Evolutionary conservation across 2,113 vertebrate genomes (phyloP).

Genomic region (Casuarius casuarius): DNA sequence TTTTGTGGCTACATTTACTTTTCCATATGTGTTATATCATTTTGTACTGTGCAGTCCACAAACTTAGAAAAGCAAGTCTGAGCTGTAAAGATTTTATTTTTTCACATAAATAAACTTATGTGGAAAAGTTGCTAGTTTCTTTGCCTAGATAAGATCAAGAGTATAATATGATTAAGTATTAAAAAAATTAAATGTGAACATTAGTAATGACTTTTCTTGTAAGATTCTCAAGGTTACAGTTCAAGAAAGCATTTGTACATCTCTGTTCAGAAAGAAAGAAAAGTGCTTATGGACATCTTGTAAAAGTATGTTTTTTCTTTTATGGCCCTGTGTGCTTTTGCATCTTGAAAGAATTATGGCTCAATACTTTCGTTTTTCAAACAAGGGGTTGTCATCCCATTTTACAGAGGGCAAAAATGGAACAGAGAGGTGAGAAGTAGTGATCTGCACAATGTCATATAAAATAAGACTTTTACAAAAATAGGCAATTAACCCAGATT

Average conservation of each 20-base stretch:
- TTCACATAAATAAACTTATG: background rate
- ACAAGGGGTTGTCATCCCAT: background rate
- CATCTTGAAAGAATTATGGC: background rate
- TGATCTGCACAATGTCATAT: background rate
- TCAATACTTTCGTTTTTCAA: background rate
- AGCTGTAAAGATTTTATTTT: background rate
- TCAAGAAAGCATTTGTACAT: background rate
- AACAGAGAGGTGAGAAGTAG: background rate
- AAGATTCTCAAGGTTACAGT: background rate
- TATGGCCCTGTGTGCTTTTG: background rate
- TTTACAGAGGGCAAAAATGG: background rate
- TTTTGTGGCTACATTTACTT: background rate
- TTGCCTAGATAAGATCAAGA: background rate
- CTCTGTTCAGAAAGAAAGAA: background rate
- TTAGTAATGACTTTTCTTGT: background rate
- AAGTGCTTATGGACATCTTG: background rate
- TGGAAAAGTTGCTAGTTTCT: background rate
- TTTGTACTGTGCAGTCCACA: background rate
- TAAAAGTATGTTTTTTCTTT: background rate
- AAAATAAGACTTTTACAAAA: constrained; percentile 16
- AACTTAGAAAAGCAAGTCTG: background rate
- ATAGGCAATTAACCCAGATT: background rate
- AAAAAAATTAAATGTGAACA: background rate
- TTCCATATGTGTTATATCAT: rapidly evolving
- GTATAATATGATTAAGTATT: background rate